These are phyloP conservation scores for Brevimyrus niger DNA, from an alignment of 2,113 vertebrate species.

Conservation along the genomic window DNA sequence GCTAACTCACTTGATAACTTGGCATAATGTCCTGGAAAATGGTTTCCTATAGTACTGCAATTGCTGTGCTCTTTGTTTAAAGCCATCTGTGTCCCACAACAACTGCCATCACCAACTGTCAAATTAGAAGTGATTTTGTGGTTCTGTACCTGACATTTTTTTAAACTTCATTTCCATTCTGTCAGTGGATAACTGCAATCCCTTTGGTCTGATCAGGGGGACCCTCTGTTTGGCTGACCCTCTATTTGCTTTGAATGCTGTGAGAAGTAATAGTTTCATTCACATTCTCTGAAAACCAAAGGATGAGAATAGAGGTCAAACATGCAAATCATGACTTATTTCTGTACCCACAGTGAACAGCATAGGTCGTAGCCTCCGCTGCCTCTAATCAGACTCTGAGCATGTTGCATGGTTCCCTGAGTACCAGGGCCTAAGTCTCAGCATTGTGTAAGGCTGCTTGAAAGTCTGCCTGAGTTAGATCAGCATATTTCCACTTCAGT, in stretches of 20 bases:
- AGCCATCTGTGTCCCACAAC: not conserved
- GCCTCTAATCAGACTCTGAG: not conserved
- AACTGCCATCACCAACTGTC: not conserved
- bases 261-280: not conserved
- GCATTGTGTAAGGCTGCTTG: not conserved
- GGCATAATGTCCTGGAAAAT: not conserved
- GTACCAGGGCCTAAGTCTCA: not conserved
- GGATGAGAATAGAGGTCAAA: not conserved
- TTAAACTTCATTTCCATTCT: not conserved
- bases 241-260: not conserved
- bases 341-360: not conserved
- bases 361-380: conserved; percentile 4
- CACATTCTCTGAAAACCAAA: not conserved
- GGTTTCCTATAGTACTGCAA: not conserved
- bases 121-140: not conserved
- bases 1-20: not conserved
- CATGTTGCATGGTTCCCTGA: not conserved
- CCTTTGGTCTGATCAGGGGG: not conserved
- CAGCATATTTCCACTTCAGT: not conserved
- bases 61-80: not conserved
- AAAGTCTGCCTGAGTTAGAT: not conserved
- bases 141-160: not conserved
- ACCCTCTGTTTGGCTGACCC: not conserved
- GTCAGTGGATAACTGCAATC: not conserved
- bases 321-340: not conserved